Evolutionary conservation across 2,113 vertebrate genomes (phyloP), one percentile per base, ranked within the genome.

Genomic region (Propithecus coquereli): DNA sequence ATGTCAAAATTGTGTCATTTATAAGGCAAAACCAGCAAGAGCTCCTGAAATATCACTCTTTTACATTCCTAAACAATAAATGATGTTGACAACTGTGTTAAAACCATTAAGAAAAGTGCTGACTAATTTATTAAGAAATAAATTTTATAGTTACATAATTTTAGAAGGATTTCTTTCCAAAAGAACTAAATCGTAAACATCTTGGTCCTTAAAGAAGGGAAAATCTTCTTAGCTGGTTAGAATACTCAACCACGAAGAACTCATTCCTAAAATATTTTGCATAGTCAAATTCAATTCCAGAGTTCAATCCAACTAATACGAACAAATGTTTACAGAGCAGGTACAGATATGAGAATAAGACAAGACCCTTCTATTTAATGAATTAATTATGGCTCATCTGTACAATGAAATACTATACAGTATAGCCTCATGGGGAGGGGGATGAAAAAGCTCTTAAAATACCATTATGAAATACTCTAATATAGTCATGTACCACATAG

Each of bases 141-240:
- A 47, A 59, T 16, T 66, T 25, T 34, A 61, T 17, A 73, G 40
- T 47, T 83, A 94, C 3, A 61, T 11, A 87, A 77, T 85, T 94
- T 92, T 83, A 91, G 20, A 96, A 90, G 20, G 7, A 87, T 16
- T 95, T 52, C 61, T 30, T 94, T 94, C 30, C 76, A 50, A 89
- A 97, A 70, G 27, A 43, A 91, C 6, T 70, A 82, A 86, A 77
- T 86, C 73, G 94, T 94, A 80, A 94, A 84, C 13, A 91, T 74
- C 57, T 61, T 45, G 43, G 23, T 57, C 11, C 66, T 92, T 84
- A 47, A 40, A 83, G 85, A 66, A 87, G 12, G 12, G 18, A 73
- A 95, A 92, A 86, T 81, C 80, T 37, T 77, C 89, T 95, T 37
- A 52, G 66, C 18, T 82, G 45, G 37, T 8, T 50, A 20, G 65